phyloP scores from a whole-genome alignment of 2,113 vertebrate genomes.

The Charadrius vociferus region DNA sequence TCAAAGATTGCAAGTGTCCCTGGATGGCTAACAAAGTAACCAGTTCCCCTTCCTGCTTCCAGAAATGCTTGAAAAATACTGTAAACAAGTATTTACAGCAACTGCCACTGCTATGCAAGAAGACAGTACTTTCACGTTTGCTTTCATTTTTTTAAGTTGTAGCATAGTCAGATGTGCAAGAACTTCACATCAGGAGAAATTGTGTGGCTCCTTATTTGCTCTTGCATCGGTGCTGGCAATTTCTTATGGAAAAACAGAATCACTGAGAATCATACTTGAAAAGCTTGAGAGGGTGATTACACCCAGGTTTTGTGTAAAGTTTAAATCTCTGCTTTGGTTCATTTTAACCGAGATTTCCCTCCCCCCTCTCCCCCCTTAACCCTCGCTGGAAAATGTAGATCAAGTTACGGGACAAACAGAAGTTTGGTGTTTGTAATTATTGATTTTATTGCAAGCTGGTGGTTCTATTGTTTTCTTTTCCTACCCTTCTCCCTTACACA shows the following conservation, averaged over 20 bases:
- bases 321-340: background rate
- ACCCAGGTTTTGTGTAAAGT: background rate
- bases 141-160: background rate
- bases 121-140: background rate
- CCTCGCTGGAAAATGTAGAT: background rate
- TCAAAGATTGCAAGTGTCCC: background rate
- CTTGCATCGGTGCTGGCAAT: background rate
- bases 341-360: background rate
- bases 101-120: background rate
- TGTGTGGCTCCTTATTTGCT: background rate
- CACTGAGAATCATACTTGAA: background rate
- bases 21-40: background rate
- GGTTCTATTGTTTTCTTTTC: background rate
- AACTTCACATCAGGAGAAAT: background rate
- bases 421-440: background rate
- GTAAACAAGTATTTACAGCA: background rate
- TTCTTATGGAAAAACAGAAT: background rate
- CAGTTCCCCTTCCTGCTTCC: background rate
- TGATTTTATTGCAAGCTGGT: background rate
- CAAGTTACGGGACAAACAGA: background rate
- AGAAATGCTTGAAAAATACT: background rate
- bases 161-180: background rate
- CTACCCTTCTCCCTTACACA: background rate
- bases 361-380: background rate
- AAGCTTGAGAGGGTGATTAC: background rate